Evolutionary conservation across 2,888 invertebrate species (phyloP), one percentile per base, ranked within the genome.

Genomic region (Perithous albicinctus): DNA sequence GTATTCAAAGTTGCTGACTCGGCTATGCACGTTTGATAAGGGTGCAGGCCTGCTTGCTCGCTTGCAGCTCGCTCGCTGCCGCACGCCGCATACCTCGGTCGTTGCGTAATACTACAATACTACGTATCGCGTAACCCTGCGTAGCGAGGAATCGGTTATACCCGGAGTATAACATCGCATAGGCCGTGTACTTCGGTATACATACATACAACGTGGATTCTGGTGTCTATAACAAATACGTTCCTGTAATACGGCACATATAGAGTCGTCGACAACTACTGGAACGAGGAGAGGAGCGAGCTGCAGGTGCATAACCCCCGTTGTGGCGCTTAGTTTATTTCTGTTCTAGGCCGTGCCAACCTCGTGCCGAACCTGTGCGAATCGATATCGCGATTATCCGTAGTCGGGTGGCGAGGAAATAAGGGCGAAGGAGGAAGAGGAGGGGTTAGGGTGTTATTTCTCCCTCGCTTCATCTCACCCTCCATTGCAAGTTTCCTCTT

Each of bases 291-390:
- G 54, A 54, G 8, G 23, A 61, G 74, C 74, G 46, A 78, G 75
- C 23, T 56, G 56, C 82, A 80, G 82, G 80, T 79, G 80, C 80
- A 79, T 82, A 79, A 80, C 77, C 81, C 76, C 81, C 78, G 59
- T 70, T 59, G 64, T 48, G 63, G 74, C 23, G 78, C 70, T 66
- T 87, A 85, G 85, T 86, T 87, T 86, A 86, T 87, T 89, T 87
- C 83, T 85, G 87, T 88, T 88, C 88, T 87, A 87, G 88, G 87
- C 87, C 88, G 88, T 87, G 80, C 87, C 86, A 86, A 83, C 83
- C 82, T 76, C 81, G 70, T 78, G 80, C 83, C 82, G 80, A 85
- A 84, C 83, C 73, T 86, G n/a, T n/a, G 67, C 83, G 82, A 88
- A 89, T 89, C 89, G 85, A 89, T 88, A 88, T 78, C 78, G 73